Evolutionary conservation across 2,797 vertebrate genomes (phyloP).

Genomic region (Amphiprion clarkii): DNA sequence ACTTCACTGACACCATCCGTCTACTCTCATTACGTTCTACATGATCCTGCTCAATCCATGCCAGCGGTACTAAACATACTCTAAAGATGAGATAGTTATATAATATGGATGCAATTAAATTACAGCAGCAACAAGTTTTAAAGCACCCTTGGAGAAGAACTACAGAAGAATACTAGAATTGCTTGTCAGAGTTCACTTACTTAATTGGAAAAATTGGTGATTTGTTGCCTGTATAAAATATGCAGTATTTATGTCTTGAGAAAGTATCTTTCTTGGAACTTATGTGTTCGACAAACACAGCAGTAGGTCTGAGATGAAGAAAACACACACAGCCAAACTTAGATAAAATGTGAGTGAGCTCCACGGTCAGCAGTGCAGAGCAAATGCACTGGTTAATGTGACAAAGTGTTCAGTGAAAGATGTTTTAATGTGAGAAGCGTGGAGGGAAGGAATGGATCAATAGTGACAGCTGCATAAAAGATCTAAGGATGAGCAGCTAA

Average conservation of each 20-base stretch:
- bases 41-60: constrained; percentile 11
- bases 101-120: too few relatives aligned
- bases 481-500: constrained; percentile 35
- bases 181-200: background rate
- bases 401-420: constrained; percentile 61
- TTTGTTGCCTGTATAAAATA: background rate
- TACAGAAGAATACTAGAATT: background rate
- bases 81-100: background rate
- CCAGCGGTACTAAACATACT: constrained; percentile 5
- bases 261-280: background rate
- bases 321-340: background rate
- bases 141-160: background rate
- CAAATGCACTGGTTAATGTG: constrained; percentile 73
- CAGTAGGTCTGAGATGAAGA: background rate
- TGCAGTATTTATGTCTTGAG: background rate
- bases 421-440: constrained; percentile 40
- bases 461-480: constrained; percentile 38
- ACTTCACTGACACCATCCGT: background rate
- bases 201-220: background rate
- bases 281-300: constrained; percentile 12
- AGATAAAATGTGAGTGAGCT: constrained; percentile 18
- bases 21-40: background rate
- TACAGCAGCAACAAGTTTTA: background rate
- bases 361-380: constrained; percentile 44
- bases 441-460: constrained; percentile 41